phyloP scores from a whole-genome alignment of 1,140 invertebrate species.

The Pseudomyrmex dendroicus region DNA sequence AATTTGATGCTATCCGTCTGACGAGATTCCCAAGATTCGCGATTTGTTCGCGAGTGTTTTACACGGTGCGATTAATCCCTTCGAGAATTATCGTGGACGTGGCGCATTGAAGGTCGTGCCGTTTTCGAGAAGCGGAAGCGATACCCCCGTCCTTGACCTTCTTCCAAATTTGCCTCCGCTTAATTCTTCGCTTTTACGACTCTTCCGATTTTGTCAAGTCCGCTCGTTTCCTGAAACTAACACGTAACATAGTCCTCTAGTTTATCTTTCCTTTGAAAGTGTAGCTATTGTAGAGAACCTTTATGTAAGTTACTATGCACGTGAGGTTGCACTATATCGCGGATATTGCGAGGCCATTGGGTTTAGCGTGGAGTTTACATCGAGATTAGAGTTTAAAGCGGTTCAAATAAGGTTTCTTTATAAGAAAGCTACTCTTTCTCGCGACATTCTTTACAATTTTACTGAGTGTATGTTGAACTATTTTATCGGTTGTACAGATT shows the following conservation, averaged over 20 bases:
- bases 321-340: neutral
- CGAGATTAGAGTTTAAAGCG: neutral
- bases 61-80: neutral
- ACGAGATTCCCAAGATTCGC: conserved; percentile 2
- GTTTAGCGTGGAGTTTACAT: neutral
- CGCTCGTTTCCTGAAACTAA: conserved; percentile 40
- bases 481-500: neutral
- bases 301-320: neutral
- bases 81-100: conserved; percentile 7
- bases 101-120: neutral
- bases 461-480: no score
- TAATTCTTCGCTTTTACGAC: neutral
- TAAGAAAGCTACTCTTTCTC: neutral
- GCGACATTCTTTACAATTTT: neutral
- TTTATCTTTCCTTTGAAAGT: conserved; percentile 15
- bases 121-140: conserved; percentile 28
- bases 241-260: neutral
- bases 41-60: neutral
- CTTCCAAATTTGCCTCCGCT: neutral
- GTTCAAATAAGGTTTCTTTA: neutral
- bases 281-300: conserved; percentile 8
- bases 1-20: neutral
- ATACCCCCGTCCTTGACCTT: conserved; percentile 17
- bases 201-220: neutral
- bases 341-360: neutral